Conservation (phyloP, 37 sponge, comb jelly and placozoan species). For the Petrosia ficiformis region DNA sequence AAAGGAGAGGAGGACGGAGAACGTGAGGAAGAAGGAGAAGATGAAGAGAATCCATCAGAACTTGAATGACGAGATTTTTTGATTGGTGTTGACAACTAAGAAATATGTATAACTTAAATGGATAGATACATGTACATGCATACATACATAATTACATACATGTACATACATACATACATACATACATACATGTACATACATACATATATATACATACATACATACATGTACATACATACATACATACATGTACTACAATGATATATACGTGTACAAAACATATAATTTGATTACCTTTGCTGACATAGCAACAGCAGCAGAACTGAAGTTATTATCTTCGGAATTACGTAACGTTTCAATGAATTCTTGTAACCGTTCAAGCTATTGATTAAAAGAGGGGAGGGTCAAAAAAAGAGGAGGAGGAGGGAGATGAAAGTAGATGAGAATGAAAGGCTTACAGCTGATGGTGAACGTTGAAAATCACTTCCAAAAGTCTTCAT, state of each 20-base stretch:
- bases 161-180: too few species aligned
- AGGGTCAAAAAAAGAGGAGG: neutral
- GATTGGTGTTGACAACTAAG: neutral
- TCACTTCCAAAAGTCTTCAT: conserved; percentile 75
- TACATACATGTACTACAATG: too few species aligned
- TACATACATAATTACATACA: too few species aligned
- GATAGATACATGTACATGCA: too few species aligned
- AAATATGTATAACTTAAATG: too few species aligned
- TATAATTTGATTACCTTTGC: too few species aligned
- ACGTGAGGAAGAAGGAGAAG: conserved; percentile 3
- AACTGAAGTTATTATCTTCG: conserved; percentile 66
- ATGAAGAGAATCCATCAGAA: neutral
- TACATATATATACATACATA: too few species aligned
- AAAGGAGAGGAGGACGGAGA: too few species aligned
- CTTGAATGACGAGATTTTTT: neutral
- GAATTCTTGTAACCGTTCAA: conserved; percentile 43
- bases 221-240: too few species aligned
- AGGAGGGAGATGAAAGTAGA: neutral
- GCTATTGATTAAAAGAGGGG: conserved; percentile 8
- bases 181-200: neutral
- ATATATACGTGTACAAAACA: too few species aligned
- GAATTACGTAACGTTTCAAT: conserved; percentile 30
- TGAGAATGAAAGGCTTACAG: neutral
- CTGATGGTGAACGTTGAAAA: conserved; percentile 21
- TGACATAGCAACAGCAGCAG: conserved; percentile 33